These are phyloP conservation scores for Asbolus verrucosus DNA, from an alignment of 1,140 invertebrate genomes.

Conservation along the genomic window DNA sequence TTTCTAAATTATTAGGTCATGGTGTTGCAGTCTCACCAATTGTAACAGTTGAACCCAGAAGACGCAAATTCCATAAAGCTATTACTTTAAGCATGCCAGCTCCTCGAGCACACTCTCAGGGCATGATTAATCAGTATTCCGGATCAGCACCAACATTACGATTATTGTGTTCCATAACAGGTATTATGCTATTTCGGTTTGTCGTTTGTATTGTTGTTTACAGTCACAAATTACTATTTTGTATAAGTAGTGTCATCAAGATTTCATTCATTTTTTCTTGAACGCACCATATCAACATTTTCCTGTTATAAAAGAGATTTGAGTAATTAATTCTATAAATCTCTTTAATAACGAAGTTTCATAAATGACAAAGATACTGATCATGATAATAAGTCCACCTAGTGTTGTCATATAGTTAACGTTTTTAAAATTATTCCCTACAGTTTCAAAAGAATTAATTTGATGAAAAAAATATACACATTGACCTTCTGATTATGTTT, in stretches of 20 bases:
- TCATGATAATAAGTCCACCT: too few relatives aligned
- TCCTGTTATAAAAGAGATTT: too few relatives aligned
- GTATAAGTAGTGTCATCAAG: not conserved
- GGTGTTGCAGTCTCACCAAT: conserved; percentile 95
- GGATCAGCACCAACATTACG: conserved; percentile 85
- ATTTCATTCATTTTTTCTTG: not conserved
- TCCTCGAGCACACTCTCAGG: conserved; percentile 86
- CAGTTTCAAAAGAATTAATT: too few relatives aligned
- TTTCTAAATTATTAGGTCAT: conserved; percentile 84
- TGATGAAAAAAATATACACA: too few relatives aligned
- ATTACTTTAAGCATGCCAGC: conserved; percentile 96
- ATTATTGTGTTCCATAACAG: conserved; percentile 94
- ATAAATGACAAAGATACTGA: too few relatives aligned
- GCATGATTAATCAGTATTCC: conserved; percentile 91
- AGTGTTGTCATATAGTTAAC: too few relatives aligned
- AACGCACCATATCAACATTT: not conserved
- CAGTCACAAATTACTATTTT: not conserved
- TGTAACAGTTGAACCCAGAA: conserved; percentile 94
- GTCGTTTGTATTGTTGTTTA: not conserved
- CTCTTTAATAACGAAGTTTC: too few relatives aligned
- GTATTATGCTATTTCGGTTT: too few relatives aligned
- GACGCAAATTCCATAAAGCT: conserved; percentile 96
- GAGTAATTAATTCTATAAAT: too few relatives aligned
- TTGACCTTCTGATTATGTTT: too few relatives aligned
- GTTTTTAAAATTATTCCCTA: too few relatives aligned